Conservation (phyloP, 2,797 vertebrate species). For the Kryptopterus vitreolus region DNA sequence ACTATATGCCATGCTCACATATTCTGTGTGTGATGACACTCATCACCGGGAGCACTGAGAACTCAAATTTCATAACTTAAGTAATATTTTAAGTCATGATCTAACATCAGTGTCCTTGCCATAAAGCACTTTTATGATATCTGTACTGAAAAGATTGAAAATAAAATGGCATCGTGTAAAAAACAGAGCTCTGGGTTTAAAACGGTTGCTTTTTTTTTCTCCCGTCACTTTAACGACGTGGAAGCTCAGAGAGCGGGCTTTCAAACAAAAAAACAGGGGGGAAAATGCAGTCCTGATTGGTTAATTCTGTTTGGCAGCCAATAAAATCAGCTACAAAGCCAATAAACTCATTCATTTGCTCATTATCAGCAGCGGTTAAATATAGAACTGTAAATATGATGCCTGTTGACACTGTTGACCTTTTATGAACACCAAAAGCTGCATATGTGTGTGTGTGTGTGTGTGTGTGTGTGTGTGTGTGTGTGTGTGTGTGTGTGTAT, state of each 20-base stretch:
- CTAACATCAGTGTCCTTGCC: background rate
- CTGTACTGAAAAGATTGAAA: slow-evolving; percentile 18
- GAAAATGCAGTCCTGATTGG: background rate
- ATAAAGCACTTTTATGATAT: slow-evolving; percentile 4
- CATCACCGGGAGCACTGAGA: background rate
- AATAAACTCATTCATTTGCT: background rate
- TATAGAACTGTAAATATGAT: background rate
- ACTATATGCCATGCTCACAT: background rate
- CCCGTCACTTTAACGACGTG: background rate
- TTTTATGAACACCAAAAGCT: slow-evolving; percentile 7
- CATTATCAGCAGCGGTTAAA: slow-evolving; percentile 15
- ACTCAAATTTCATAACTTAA: background rate
- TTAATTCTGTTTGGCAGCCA: background rate
- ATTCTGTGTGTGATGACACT: background rate
- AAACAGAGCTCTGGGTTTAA: background rate
- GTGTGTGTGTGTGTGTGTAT: no score
- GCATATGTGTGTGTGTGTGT: background rate
- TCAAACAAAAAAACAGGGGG: background rate
- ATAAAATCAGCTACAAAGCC: background rate
- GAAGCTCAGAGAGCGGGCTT: background rate
- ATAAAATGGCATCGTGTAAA: slow-evolving; percentile 7
- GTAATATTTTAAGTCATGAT: slow-evolving; percentile 1
- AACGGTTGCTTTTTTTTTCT: background rate
- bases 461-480: no score
- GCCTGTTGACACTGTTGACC: background rate